Base-by-base conservation (phyloP, 2,888 invertebrate species). In the Caradrina kadenii region DNA sequence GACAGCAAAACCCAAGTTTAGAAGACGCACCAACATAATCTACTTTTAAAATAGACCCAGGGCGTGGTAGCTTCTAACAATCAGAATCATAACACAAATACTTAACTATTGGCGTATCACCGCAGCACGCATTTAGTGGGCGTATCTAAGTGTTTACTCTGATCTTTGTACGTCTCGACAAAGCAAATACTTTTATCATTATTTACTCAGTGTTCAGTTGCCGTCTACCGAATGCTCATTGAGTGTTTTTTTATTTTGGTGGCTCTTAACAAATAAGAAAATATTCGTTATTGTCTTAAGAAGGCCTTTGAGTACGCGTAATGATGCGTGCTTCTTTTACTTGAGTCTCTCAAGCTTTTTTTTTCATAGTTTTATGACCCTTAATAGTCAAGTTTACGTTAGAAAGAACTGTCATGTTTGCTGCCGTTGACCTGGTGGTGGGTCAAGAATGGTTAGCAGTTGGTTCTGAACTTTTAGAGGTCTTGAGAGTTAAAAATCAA, bases 141-240 rank as follows among this genome's bases (percentile, higher is more conserved):
- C 92, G 94, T 91, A 81, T 81, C 86, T 75, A 79, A 93, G 92
- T 94, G 92, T 95, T 95, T 94, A 86, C 93, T 84, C 83, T 89
- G 92, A 93, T 93, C 94, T 94, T 94, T 94, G 93, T 94, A 92
- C 89, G 91, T 89, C 91, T 92, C 89, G 87, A 90, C 90, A 90
- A 87, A 88, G 91, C 91, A 95, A 95, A 95, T 92, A 95, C 94
- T 94, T 95, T 94, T 94, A 94, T 93, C 93, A 88, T 87, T 94
- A 91, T 95, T 95, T 92, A 94, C 93, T 90, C 89, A 93, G 93
- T 92, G 90, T 94, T 88, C 88, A 90, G 92, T 93, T 92, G 88
- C 93, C 89, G 89, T 91, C 91, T 91, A 92, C 93, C 87, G 89
- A 91, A 91, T 88, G 86, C 85, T 85, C 87, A 88, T 88, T 86